These are phyloP conservation scores for Heloderma charlesbogerti DNA, from an alignment of 2,113 vertebrate species.

Conservation along the genomic window DNA sequence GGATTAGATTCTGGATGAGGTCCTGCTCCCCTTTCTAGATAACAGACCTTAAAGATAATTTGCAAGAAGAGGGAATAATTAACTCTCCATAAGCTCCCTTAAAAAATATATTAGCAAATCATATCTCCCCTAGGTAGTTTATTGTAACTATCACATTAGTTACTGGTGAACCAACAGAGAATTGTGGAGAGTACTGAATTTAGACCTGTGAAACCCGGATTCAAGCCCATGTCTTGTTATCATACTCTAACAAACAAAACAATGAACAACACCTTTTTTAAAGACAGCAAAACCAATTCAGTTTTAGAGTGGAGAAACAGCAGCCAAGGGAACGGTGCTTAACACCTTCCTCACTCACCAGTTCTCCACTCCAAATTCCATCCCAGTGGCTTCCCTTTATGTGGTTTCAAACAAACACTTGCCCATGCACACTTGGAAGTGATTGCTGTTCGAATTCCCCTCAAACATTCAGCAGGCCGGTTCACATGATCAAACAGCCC, in stretches of 20 bases:
- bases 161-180: neutral
- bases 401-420: neutral
- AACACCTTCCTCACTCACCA: neutral
- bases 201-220: neutral
- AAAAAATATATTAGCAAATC: neutral
- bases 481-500: neutral
- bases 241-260: neutral
- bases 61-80: neutral
- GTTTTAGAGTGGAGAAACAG: neutral
- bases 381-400: neutral
- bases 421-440: neutral
- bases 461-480: neutral
- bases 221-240: neutral
- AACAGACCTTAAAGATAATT: slow-evolving; percentile 43
- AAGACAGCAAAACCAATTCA: neutral
- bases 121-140: neutral
- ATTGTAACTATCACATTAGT: neutral
- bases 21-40: slow-evolving; percentile 35
- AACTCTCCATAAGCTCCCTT: neutral
- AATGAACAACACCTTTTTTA: neutral
- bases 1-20: neutral
- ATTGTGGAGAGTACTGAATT: neutral
- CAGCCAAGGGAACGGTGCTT: neutral
- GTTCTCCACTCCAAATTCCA: neutral
- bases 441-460: neutral